phyloP scores from a whole-genome alignment of 1,140 invertebrate genomes.

The Mesaphorura yosii region DNA sequence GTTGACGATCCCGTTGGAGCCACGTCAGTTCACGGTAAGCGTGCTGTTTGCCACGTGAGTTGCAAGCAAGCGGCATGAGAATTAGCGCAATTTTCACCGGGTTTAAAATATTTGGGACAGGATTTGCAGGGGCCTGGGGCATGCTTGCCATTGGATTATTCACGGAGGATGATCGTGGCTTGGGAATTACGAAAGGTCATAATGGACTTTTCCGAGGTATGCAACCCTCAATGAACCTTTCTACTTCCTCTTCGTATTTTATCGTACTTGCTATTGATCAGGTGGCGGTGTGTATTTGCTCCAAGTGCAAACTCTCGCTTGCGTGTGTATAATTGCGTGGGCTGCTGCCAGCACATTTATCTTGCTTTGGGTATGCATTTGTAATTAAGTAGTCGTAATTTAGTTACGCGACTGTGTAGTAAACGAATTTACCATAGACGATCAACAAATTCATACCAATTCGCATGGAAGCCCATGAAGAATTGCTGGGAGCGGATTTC shows the following conservation, averaged over 20 bases:
- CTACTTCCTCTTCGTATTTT: not conserved
- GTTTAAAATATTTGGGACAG: conserved; percentile 31
- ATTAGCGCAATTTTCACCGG: not conserved
- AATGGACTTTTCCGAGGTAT: conserved; percentile 66
- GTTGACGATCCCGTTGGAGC: conserved; percentile 88
- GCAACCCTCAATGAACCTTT: not conserved
- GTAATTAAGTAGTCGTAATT: too few species aligned
- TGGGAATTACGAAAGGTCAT: conserved; percentile 62
- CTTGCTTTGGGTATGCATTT: conserved; percentile 31
- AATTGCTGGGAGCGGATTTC: conserved; percentile 34
- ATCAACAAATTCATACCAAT: conserved; percentile 40
- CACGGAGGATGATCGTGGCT: conserved; percentile 66
- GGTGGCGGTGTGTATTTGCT: conserved; percentile 40
- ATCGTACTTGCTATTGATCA: conserved; percentile 24
- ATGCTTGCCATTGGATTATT: conserved; percentile 80
- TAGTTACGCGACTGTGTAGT: too few species aligned
- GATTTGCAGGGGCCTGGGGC: conserved; percentile 49
- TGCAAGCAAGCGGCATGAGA: conserved; percentile 46
- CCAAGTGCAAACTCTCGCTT: conserved; percentile 39
- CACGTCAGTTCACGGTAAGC: conserved; percentile 65
- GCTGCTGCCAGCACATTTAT: conserved; percentile 34
- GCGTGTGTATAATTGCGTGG: conserved; percentile 38
- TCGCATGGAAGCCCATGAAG: conserved; percentile 38
- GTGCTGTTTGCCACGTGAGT: conserved; percentile 70
- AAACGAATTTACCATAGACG: conserved; percentile 7